These are phyloP conservation scores for Cenopis cana DNA, from an alignment of 2,888 invertebrate species.

Conservation along the genomic window DNA sequence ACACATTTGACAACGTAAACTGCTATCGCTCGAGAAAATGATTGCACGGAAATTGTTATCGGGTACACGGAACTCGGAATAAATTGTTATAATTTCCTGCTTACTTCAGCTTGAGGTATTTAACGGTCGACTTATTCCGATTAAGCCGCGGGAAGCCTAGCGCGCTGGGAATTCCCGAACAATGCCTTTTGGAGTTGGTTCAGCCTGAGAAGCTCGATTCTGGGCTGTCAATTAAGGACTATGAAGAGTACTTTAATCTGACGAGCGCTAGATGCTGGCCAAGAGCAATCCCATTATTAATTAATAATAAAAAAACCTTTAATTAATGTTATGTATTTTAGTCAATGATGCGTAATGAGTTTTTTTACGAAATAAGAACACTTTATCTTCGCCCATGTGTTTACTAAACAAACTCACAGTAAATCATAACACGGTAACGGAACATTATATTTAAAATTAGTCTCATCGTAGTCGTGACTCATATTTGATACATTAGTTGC, in stretches of 20 bases:
- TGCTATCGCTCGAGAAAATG: constrained; percentile 22
- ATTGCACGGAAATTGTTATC: constrained; percentile 38
- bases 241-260: too few relatives aligned
- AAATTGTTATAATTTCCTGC: constrained; percentile 41
- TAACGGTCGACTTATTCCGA: constrained; percentile 29
- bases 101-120: constrained; percentile 32
- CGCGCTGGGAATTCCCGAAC: constrained; percentile 1
- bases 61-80: constrained; percentile 28
- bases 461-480: constrained; percentile 28
- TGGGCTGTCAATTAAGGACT: neutral
- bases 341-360: constrained; percentile 14
- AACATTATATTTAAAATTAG: constrained; percentile 35
- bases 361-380: constrained; percentile 12
- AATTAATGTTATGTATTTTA: too few relatives aligned
- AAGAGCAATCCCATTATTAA: too few relatives aligned
- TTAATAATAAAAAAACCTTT: too few relatives aligned
- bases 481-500: constrained; percentile 5
- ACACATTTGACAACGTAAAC: constrained; percentile 15
- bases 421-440: constrained; percentile 23
- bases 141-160: constrained; percentile 11
- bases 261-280: too few relatives aligned
- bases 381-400: constrained; percentile 28
- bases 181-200: constrained; percentile 2
- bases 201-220: neutral
- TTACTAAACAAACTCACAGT: constrained; percentile 26